Evolutionary conservation across 2,888 invertebrate genomes (phyloP), one percentile per base, ranked within the genome.

Genomic region (Acronicta aceris): DNA sequence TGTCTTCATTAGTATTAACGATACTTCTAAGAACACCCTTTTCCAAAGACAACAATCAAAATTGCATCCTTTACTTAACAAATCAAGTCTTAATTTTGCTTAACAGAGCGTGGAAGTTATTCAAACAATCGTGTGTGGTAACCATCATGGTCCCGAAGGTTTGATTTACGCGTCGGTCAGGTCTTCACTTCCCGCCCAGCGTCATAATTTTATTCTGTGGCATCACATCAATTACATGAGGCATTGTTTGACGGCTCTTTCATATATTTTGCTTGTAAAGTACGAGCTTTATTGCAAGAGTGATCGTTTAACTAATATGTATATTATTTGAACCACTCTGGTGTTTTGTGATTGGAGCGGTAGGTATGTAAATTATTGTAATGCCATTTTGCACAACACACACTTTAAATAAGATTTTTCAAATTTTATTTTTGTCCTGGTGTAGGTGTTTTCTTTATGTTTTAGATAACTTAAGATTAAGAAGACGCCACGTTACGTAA

Each of bases 161-260:
- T 83, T 92, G 92, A 93, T 93, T 91, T 91, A 93, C 86, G 78
- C 74, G 71, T 71, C 74, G 81, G 71, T 72, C 83, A 83, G 92
- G 91, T 92, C 92, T 87, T 82, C 92, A 90, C 91, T 90, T 93
- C 92, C 93, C 92, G 89, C 89, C 89, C 84, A 70, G 62, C 76
- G 80, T 87, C 88, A 90, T 92, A 89, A 87, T 84, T 91, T 81
- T 76, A 76, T 77, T 64, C 69, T 71, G 74, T 78, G 71, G 80
- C 70, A 72, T 70, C 69, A 62, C 77, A 78, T 78, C 80, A 78
- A 79, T 80, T 80, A 80, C 63, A 61, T 51, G 16, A 7, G 54
- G 53, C 65, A 63, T 68, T 69, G 57, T 64, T 71, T 68, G 61
- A 59, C 53, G 49, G 55, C 56, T 69, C 57, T 62, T 64, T 63